phyloP scores from a whole-genome alignment of 2,113 vertebrate species.

The Lontra canadensis region DNA sequence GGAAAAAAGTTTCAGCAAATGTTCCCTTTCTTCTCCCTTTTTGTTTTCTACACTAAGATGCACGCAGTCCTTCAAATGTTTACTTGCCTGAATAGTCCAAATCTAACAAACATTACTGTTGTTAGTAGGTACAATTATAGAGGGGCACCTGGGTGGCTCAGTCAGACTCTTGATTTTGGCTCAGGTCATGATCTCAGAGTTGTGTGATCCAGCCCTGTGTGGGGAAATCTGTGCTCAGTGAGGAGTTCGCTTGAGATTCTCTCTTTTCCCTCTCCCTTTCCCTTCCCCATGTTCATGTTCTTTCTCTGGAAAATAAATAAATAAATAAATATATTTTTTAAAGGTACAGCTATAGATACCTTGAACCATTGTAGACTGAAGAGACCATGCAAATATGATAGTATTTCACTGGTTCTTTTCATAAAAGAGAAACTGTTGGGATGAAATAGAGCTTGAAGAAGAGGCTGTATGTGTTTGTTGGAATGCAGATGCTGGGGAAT shows the following conservation, averaged over 20 bases:
- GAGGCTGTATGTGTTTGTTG: background rate
- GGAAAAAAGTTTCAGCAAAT: background rate
- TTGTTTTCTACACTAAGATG: background rate
- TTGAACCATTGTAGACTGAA: background rate
- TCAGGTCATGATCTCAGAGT: background rate
- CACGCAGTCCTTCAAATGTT: background rate
- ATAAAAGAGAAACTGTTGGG: background rate
- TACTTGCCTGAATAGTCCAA: background rate
- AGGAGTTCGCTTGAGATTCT: background rate
- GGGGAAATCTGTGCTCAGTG: background rate
- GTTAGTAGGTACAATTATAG: background rate
- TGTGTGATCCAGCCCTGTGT: background rate
- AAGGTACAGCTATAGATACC: background rate
- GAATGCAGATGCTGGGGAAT: rapidly evolving
- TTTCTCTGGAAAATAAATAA: background rate
- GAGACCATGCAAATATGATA: background rate
- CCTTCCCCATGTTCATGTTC: background rate
- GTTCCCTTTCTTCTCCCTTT: background rate
- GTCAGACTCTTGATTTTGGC: background rate
- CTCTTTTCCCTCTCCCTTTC: background rate
- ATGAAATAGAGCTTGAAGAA: background rate
- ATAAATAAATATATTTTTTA: background rate
- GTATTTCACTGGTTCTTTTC: background rate
- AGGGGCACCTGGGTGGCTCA: background rate
- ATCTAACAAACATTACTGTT: background rate